phyloP scores from a whole-genome alignment of 92 coral and sea anemone species.

The Desmophyllum pertusum region DNA sequence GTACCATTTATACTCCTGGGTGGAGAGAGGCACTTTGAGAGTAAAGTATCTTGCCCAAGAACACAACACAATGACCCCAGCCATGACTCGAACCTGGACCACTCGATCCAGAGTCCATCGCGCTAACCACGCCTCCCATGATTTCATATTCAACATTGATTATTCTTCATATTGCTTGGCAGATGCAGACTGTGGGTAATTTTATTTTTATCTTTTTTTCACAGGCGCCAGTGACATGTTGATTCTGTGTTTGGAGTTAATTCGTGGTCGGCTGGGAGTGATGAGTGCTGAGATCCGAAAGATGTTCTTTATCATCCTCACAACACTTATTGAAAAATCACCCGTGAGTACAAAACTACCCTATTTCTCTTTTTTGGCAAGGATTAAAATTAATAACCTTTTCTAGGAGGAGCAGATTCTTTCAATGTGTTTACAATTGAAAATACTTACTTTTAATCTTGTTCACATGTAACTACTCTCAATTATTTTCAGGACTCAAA shows the following conservation, averaged over 20 bases:
- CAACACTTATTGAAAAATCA: conserved; percentile 93
- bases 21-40: no score
- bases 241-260: conserved; percentile 88
- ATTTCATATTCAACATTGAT: no score
- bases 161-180: background rate
- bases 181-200: background rate
- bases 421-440: no score
- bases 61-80: no score
- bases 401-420: no score
- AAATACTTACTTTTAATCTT: background rate
- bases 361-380: background rate
- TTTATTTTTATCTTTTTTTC: background rate
- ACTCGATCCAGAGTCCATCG: no score
- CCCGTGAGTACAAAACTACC: conserved; percentile 68
- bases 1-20: no score
- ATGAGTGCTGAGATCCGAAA: conserved; percentile 90
- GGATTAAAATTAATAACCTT: background rate
- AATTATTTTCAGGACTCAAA: conserved; percentile 76
- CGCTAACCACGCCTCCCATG: no score
- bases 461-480: background rate
- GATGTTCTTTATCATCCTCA: conserved; percentile 83
- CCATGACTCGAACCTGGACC: no score
- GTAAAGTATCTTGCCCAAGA: no score
- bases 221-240: conserved; percentile 95
- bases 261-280: conserved; percentile 89